Evolutionary conservation across 2,113 vertebrate genomes (phyloP).

Genomic region (Aspidoscelis tigris): DNA sequence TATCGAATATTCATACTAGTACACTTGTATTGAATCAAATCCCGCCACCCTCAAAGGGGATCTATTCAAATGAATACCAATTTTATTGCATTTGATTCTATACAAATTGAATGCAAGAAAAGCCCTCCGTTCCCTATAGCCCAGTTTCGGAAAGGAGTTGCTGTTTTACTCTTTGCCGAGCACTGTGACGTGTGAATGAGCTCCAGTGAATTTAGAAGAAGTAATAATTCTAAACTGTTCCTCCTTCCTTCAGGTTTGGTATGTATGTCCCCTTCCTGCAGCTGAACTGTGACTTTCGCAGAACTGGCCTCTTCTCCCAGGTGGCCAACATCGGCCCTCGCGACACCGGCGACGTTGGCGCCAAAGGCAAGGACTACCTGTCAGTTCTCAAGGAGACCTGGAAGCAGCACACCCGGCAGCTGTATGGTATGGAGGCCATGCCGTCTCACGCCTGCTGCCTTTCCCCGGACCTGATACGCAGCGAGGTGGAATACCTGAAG

Average conservation of each 20-base stretch:
- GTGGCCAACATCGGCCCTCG: conserved; percentile 86
- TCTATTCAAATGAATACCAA: too few species aligned
- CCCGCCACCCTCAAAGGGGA: too few species aligned
- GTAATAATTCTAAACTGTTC: neutral
- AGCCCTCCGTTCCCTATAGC: too few species aligned
- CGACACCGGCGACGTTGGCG: conserved; percentile 77
- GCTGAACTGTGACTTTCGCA: conserved; percentile 89
- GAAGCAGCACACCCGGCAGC: conserved; percentile 94
- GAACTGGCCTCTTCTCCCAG: conserved; percentile 81
- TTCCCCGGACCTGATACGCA: conserved; percentile 95
- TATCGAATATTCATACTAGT: too few species aligned
- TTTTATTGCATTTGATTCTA: too few species aligned
- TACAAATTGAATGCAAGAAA: too few species aligned
- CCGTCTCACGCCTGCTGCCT: conserved; percentile 98
- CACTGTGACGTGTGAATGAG: too few species aligned
- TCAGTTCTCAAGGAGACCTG: conserved; percentile 92
- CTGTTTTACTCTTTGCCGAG: neutral
- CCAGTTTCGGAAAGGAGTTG: neutral
- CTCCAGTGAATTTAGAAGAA: neutral
- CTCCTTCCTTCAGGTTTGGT: conserved; percentile 83
- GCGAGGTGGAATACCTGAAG: conserved; percentile 95
- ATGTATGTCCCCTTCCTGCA: conserved; percentile 98
- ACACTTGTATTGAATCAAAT: too few species aligned
- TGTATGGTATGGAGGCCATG: conserved; percentile 90
- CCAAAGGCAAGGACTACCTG: conserved; percentile 88